These are phyloP conservation scores for Burhinus oedicnemus DNA, from an alignment of 2,113 vertebrate species.

Conservation along the genomic window DNA sequence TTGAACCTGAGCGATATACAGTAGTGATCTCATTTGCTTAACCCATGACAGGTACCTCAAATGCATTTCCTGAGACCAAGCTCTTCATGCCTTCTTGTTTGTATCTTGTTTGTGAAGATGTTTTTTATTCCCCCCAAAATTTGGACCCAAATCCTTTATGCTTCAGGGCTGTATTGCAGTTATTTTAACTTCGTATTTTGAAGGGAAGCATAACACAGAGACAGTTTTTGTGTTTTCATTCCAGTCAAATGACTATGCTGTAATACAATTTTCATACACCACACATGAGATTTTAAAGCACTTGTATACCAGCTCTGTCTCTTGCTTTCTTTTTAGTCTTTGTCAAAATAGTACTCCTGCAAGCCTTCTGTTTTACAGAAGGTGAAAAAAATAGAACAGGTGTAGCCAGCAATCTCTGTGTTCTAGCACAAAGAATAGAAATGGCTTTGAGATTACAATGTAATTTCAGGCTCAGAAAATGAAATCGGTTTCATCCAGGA, in stretches of 20 bases:
- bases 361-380: conserved; percentile 19
- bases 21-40: not conserved
- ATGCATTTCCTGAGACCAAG: not conserved
- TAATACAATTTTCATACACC: not conserved
- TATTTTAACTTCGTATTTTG: not conserved
- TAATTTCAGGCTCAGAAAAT: conserved; percentile 37
- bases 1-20: not conserved
- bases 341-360: conserved; percentile 10
- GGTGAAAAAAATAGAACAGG: not conserved
- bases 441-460: not conserved
- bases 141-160: not conserved
- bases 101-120: not conserved
- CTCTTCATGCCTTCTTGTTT: not conserved
- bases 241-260: not conserved
- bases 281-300: not conserved
- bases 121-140: not conserved
- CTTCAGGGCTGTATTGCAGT: not conserved
- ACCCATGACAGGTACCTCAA: rapidly evolving
- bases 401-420: not conserved
- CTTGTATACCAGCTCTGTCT: not conserved
- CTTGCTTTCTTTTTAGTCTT: not conserved
- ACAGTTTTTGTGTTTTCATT: not conserved
- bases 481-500: not conserved
- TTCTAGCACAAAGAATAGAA: conserved; percentile 1
- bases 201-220: not conserved